Base-by-base conservation (phyloP, 2,113 vertebrate species). In the Bombycilla garrulus region DNA sequence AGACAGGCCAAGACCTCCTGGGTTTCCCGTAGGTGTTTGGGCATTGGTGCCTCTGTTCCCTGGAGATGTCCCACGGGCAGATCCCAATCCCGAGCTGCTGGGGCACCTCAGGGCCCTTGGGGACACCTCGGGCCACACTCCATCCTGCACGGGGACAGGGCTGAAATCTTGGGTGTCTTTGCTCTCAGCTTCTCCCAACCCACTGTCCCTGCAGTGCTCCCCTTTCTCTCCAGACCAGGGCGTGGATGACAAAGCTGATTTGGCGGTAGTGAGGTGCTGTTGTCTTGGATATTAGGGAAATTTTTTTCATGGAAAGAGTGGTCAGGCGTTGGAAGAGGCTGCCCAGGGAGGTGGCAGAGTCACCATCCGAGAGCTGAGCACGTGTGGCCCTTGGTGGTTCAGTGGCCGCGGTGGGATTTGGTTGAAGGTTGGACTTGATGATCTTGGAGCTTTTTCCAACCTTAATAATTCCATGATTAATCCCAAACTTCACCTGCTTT, bases 41-140 rank as follows among this genome's bases (percentile, higher is more conserved):
- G 54, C 35, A 6, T 5, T 1, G 4, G 40, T 23, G 57, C 53
- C 33, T 33, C 33, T 4, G 1, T 47, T 79, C 57, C 54, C 10
- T 28, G 3, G 18, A 6, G 45, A 1, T 8, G 28, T 16, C 48
- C 4, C 0, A 1, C 48, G 38, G 13, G 35, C 9, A 2, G 2
- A 20, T 67, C 74, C 78, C 9, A 2, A 20, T 76, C 53, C 53
- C 0, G 2, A 35, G 20, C 11, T 42, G 23, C 45, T 2, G 3
- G 38, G 20, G 38, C 17, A 11, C 15, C 23, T 2, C n/a, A 12
- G 54, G 70, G 25, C 18, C 1, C 47, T 33, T 2, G 4, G 74
- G 33, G 40, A 42, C 69, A 13, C 54, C 19, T 16, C 44, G 66
- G 67, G 4, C 16, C 5, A 12, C 3, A 4, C 36, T 33, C 36